A percentile compares a stretch with the other conserved stretches of the same genome.
These are phyloP conservation scores for Caloenas nicobarica DNA, from an alignment of 2,113 vertebrate genomes.

Conservation along the genomic window DNA sequence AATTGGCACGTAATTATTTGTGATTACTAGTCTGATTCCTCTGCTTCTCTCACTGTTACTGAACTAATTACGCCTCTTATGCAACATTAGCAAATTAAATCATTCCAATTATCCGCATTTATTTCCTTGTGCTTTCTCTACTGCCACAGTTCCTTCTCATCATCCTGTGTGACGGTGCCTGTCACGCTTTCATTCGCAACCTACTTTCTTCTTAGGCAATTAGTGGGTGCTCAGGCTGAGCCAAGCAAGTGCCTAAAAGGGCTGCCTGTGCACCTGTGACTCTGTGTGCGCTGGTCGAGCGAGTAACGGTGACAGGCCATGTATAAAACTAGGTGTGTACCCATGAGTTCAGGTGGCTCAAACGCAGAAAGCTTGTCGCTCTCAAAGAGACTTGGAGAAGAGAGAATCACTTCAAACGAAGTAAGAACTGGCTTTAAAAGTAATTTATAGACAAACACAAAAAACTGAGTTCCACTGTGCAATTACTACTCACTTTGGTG, in stretches of 20 bases:
- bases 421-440: neutral
- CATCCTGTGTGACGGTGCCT: conserved; percentile 13
- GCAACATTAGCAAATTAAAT: conserved; percentile 73
- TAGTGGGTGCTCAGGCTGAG: neutral
- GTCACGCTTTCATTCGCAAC: conserved; percentile 17
- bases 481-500: neutral
- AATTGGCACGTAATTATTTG: conserved; percentile 69
- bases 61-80: conserved; percentile 71
- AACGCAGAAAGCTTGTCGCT: neutral
- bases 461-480: neutral
- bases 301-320: rapidly evolving
- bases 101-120: conserved; percentile 67
- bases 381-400: neutral
- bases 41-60: conserved; percentile 66
- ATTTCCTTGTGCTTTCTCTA: conserved; percentile 52
- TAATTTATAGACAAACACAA: neutral
- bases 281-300: rapidly evolving
- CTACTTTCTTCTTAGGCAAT: conserved; percentile 17
- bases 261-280: neutral
- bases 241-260: rapidly evolving
- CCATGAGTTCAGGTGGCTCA: rapidly evolving
- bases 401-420: neutral
- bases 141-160: conserved; percentile 31
- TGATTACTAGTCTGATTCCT: conserved; percentile 67
- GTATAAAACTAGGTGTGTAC: rapidly evolving